These are phyloP conservation scores for Cossypha polioptera DNA, from an alignment of 2,797 vertebrate species.

Conservation along the genomic window DNA sequence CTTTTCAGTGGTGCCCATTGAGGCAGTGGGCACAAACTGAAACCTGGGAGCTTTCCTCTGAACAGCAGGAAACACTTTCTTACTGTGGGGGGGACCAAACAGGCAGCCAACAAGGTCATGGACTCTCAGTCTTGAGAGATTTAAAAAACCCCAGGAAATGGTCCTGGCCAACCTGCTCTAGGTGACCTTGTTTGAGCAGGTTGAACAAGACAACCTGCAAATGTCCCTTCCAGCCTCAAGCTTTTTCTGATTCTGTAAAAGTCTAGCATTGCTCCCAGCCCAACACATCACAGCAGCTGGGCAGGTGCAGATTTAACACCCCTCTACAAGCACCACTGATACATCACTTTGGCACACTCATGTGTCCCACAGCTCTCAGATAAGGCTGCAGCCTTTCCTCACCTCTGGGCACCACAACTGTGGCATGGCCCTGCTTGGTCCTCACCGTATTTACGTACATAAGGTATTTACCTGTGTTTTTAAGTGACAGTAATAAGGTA, in stretches of 20 bases:
- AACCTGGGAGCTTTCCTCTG: background rate
- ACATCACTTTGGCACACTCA: rapidly evolving
- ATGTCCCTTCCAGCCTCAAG: background rate
- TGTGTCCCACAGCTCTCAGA: background rate
- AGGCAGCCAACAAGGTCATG: background rate
- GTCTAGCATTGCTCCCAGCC: background rate
- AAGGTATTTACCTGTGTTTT: background rate
- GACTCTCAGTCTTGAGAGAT: background rate
- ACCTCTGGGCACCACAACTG: background rate
- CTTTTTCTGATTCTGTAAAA: background rate
- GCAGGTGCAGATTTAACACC: background rate
- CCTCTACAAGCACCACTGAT: background rate
- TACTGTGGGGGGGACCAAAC: background rate
- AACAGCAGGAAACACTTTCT: background rate
- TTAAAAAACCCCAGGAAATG: background rate
- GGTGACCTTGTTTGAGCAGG: background rate
- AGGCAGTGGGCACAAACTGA: background rate
- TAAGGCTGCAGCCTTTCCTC: background rate
- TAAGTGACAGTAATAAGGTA: background rate
- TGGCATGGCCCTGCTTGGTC: background rate
- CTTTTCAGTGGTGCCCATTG: background rate
- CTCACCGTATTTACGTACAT: background rate
- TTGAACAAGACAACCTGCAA: background rate
- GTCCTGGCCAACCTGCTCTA: background rate
- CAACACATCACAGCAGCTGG: background rate